Evolutionary conservation across 2,888 invertebrate species (phyloP).

Genomic region (Tenthredo notha): DNA sequence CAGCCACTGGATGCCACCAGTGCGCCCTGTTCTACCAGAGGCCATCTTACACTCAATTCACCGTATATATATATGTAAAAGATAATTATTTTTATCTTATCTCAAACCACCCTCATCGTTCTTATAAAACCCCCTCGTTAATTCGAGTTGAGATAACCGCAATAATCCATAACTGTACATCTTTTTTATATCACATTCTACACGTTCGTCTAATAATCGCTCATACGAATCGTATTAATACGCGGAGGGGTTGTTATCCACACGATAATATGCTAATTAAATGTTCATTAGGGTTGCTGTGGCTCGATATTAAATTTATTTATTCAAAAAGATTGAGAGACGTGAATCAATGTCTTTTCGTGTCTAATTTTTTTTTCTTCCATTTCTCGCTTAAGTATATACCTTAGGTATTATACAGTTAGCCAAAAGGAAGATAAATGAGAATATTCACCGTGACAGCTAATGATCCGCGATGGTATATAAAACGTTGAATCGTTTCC

Average conservation of each 20-base stretch:
- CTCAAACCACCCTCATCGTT: constrained; percentile 12
- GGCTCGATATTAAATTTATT: not conserved
- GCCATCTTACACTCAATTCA: constrained; percentile 61
- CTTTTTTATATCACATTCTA: not conserved
- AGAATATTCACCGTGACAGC: not conserved
- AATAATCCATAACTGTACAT: not conserved
- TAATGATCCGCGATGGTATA: not conserved
- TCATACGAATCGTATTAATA: not conserved
- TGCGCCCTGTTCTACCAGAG: constrained; percentile 64
- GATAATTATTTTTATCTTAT: constrained; percentile 32
- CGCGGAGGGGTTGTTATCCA: not conserved
- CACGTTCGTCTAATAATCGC: too few relatives aligned
- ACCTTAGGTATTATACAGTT: not conserved
- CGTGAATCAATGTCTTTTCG: not conserved
- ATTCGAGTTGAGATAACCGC: constrained; percentile 4
- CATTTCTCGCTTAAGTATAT: not conserved
- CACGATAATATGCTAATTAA: not conserved
- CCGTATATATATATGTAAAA: not conserved
- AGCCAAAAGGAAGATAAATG: not conserved
- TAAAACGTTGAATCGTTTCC: not conserved
- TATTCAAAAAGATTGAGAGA: not conserved
- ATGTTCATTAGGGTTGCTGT: not conserved
- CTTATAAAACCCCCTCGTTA: not conserved
- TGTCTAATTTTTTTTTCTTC: not conserved
- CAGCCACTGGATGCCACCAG: constrained; percentile 71